Evolutionary conservation across 2,888 invertebrate genomes (phyloP), one percentile per base, ranked within the genome.

Genomic region (Melieria crassipennis): DNA sequence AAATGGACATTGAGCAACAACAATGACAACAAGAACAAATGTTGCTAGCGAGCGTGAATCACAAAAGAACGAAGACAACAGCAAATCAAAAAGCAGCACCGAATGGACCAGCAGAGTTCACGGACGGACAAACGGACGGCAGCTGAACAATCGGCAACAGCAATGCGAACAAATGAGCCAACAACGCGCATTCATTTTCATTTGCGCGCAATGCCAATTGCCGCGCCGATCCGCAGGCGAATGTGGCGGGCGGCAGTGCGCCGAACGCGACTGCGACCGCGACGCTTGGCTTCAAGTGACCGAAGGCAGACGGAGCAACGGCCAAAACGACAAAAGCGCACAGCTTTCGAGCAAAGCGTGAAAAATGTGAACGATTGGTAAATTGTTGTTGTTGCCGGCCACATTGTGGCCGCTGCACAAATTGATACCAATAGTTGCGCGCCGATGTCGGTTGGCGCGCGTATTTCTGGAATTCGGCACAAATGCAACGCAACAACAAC

Each of bases 341-440:
- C 45, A 13, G 48, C 30, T 30, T 48, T n/a, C 52, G 66, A 72
- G 76, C 60, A 70, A 75, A 77, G 76, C 78, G 79, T 79, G 82
- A 76, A 80, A 80, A 78, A 81, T 80, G 78, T 83, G 83, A 82
- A 81, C 82, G 80, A 83, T 83, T 81, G 82, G 78, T 79, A 80
- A 80, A 80, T 65, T 70, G 70, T 61, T 79, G 77, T 81, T 79
- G 80, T 45, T 66, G 30, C 7, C 73, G 72, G 52, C 5, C 47
- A 7, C 7, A 7, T 48, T 60, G 60, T 30, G 52, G 64, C n/a
- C 68, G 68, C 9, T 60, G 68, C 47, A 42, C 11, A 60, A 57
- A 45, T 72, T 73, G 65, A 73, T 74, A 48, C 13, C 43, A 65
- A n/a, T 13, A 64, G 48, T 48, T 46, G 48, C 62, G 48, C 62